Percentiles rank a stretch among this genome's conserved stretches.
phyloP scores from a whole-genome alignment of 2,113 vertebrate genomes.

The Ptilonorhynchus violaceus region DNA sequence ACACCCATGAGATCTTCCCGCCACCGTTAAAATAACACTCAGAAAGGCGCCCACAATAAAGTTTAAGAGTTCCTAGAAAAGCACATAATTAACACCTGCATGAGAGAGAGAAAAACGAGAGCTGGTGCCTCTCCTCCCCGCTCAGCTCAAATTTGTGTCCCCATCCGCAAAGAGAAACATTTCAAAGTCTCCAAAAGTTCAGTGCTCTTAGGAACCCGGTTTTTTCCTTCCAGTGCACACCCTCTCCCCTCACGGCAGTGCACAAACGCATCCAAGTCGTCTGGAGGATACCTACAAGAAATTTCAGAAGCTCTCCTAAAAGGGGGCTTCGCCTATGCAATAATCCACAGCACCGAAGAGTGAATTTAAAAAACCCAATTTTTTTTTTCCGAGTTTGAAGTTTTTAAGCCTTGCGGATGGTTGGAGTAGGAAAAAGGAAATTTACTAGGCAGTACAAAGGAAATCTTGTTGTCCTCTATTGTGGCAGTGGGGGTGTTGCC shows the following conservation, averaged over 20 bases:
- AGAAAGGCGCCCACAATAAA: background rate
- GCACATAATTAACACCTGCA: constrained; percentile 5
- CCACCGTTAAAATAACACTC: background rate
- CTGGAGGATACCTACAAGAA: constrained; percentile 32
- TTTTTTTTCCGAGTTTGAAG: constrained; percentile 84
- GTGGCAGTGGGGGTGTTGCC: constrained; percentile 87
- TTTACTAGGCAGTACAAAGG: constrained; percentile 88
- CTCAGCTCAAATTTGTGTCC: background rate
- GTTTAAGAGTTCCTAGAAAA: constrained; percentile 3
- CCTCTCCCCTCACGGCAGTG: constrained; percentile 22
- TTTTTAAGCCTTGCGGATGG: constrained; percentile 85
- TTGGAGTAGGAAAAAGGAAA: constrained; percentile 91
- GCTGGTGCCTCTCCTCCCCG: background rate
- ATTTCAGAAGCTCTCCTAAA: constrained; percentile 63
- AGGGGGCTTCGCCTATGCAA: constrained; percentile 59
- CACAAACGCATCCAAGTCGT: constrained; percentile 36
- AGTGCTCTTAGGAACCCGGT: background rate
- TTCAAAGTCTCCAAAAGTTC: constrained; percentile 36
- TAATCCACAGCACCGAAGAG: constrained; percentile 69
- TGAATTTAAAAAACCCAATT: constrained; percentile 79
- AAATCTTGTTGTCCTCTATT: constrained; percentile 89
- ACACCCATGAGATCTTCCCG: background rate
- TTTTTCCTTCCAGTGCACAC: constrained; percentile 46
- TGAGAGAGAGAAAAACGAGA: background rate
- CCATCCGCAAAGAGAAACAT: background rate